Evolutionary conservation across 1,140 invertebrate species (phyloP), one percentile per base, ranked within the genome.

Genomic region (Lucilia cuprina): DNA sequence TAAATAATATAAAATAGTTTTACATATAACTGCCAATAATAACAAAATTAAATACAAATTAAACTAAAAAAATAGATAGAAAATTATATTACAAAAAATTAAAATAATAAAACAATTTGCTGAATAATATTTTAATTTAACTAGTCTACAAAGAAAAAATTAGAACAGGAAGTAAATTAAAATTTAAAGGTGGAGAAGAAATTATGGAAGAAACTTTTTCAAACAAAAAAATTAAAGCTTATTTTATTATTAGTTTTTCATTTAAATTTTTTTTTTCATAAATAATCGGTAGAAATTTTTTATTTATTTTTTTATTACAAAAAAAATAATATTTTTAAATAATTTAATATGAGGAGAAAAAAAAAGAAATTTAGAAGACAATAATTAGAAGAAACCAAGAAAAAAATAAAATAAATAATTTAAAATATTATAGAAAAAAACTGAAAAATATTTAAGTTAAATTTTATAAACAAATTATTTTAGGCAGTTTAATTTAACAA

Each of bases 331-430:
- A n/a, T 41, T 34, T 49, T 80, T 12, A 21, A 41, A 34, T 70
- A 49, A 60, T n/a, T 83, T 82, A 5, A 30, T 83, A 60, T 83
- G n/a, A 17, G 8, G 17, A 35, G n/a, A 74, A 74, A 83, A 35
- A n/a, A 74, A n/a, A 83, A 74, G 70, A 83, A 83, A 83, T 65
- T 65, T 70, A 65, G 88, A 88, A 89, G 88, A 89, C 88, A 89
- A 89, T 89, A 89, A 89, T 89, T 89, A 89, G 77, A 80, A 80
- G 41, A 25, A 49, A 80, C 49, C 17, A 80, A 49, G 49, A 80
- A 77, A 87, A n/a, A 34, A 41, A 78, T n/a, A 78, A 50, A 77
- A 80, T 12, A 49, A 49, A 80, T 21, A 50, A 41, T 78, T 55
- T 19, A n/a, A 78, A 78, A 80, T 35, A 78, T 78, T 47, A 30